Evolutionary conservation across 35 echinoderm and acorn worm genomes (phyloP), one percentile per base, ranked within the genome.

Genomic region (Lytechinus pictus): DNA sequence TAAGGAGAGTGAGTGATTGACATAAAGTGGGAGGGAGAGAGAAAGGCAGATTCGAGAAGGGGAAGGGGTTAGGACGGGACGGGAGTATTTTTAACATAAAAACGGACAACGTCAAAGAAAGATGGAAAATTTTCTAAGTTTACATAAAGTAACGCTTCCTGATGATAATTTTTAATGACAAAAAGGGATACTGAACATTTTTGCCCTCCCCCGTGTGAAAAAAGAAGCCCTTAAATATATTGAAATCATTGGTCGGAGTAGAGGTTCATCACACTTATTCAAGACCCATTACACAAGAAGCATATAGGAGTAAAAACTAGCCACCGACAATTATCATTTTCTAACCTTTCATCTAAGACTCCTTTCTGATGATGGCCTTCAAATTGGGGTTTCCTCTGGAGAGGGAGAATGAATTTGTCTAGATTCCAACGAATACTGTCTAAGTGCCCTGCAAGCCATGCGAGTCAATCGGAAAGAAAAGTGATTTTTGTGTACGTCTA

Each of bases 341-440:
- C 52, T 90, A 33, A 90, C 88, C 88, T 90, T 90, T 54, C 33
- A 90, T 90, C 13, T 90, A 12, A 90, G 88, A 90, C 33, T 54
- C 52, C 28, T 90, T 90, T 90, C 88, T 13, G 52, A 90, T 90
- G 52, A 90, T 90, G 88, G 16, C 16, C 52, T 27, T 90, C 88
- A 90, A 21, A 79, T 79, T 79, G 66, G 21, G 66, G 66, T 79
- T 19, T 58, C 14, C 66, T 24, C 66, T 19, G 19, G 66, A 79
- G 66, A 79, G 66, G 14, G 6, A 79, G 16, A 79, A 79, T 24
- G 66, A 79, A 79, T 16, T 24, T 79, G 66, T 79, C 66, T 79
- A 8, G 4, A 24, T 79, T 16, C 66, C 66, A 24, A 79, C 66
- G 19, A 79, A 79, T 79, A 24, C 66, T 24, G 66, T 79, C 66